Percentiles rank a stretch among this genome's conserved stretches.
These are phyloP conservation scores for Polydrusus pterygomalis DNA, from an alignment of 2,888 invertebrate genomes.

Conservation along the genomic window DNA sequence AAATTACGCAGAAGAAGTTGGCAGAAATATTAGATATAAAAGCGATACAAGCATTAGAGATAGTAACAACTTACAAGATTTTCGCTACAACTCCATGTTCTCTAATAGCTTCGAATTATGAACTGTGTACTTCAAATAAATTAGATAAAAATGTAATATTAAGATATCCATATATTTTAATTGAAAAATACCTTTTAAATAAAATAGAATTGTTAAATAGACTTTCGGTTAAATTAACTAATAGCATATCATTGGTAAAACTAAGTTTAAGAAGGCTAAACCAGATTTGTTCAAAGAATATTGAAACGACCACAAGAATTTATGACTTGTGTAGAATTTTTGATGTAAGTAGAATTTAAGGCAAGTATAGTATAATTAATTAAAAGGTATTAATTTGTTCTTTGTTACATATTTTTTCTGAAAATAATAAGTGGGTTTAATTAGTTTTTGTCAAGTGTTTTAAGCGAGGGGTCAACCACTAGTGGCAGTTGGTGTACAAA, in stretches of 20 bases:
- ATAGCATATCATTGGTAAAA: constrained; percentile 25
- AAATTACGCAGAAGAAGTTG: constrained; percentile 7
- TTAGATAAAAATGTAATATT: constrained; percentile 17
- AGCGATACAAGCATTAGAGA: constrained; percentile 24
- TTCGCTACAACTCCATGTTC: constrained; percentile 6
- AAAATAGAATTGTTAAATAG: constrained; percentile 32
- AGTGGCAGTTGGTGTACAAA: no score
- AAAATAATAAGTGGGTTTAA: no score
- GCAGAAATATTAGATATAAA: constrained; percentile 22
- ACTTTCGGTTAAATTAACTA: constrained; percentile 10
- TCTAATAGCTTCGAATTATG: constrained; percentile 27
- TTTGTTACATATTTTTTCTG: no score
- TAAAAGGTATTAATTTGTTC: no score
- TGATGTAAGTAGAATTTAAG: constrained; percentile 26
- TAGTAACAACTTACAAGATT: constrained; percentile 29
- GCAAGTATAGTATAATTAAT: neutral
- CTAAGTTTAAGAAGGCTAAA: constrained; percentile 5
- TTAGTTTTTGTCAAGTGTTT: no score
- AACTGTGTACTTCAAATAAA: constrained; percentile 15
- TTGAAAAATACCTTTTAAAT: constrained; percentile 5
- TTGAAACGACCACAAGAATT: constrained; percentile 23
- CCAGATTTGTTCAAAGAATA: neutral
- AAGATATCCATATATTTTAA: constrained; percentile 38
- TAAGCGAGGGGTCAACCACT: no score
- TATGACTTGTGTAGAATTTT: constrained; percentile 29